Base-by-base conservation (phyloP, 1,140 invertebrate species). In the Archivesica marissinica region DNA sequence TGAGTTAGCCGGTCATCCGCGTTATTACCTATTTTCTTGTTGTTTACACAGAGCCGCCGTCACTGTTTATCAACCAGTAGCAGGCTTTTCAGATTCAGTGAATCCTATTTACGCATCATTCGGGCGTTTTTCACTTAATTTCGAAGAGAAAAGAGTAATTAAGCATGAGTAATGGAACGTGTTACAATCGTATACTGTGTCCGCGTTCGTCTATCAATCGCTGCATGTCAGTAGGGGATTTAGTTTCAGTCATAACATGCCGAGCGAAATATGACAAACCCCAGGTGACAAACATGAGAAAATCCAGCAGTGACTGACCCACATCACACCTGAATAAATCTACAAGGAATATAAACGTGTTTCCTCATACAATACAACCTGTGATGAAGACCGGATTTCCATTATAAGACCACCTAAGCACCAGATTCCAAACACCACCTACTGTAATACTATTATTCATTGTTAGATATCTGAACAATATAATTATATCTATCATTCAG, bases 81-180 rank as follows among this genome's bases (percentile, higher is more conserved):
- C 20, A 15, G 0, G 17, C 77, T 66, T 64, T 79, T 79, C 39
- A 79, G 33, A 66, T 23, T 66, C 77, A 50, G n/a, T 64, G 77
- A 68, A 66, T 68, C 56, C 61, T 50, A 41, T 79, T 79, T 61
- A 79, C 30, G 39, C 77, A 44, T 47, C 61, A 25, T 79, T 79
- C 77, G 15, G 35, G 38, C 39, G 75, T 83, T 83, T 83, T 83
- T 75, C 80, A 83, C 80, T 83, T 83, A 74, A 83, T 74, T 83
- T 75, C 33, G 33, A 56, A 74, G 25, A 74, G 50, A 75, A 83
- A 56, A 75, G 52, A 74, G 50, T 83, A 83, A 83, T 83, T 83
- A 83, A 72, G 33, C 54, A 20, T 83, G 68, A 83, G 80, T 74
- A 83, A 83, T 61, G n/a, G 54, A 44, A 83, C 44, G 35, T 50